These are phyloP conservation scores for Augiades crinisus DNA, from an alignment of 2,888 invertebrate genomes.

Conservation along the genomic window DNA sequence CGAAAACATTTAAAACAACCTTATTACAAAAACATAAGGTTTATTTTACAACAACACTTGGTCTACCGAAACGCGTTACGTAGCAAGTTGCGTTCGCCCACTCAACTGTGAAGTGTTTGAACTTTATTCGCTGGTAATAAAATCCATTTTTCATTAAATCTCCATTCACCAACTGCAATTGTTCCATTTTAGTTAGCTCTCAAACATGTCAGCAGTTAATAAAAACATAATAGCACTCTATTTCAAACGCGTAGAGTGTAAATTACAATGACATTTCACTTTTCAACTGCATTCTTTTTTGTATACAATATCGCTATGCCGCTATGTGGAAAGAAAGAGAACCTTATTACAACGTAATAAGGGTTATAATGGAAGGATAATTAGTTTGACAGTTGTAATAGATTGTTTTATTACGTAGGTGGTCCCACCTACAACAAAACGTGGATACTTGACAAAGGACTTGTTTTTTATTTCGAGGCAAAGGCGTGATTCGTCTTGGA, in stretches of 20 bases:
- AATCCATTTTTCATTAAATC: neutral
- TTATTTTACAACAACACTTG: neutral
- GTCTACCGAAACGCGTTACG: neutral
- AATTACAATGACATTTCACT: neutral
- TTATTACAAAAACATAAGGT: neutral
- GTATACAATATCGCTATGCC: too few relatives aligned
- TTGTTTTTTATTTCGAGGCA: neutral
- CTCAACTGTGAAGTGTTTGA: neutral
- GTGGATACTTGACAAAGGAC: constrained; percentile 4
- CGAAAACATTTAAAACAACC: neutral
- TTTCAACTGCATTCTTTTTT: neutral
- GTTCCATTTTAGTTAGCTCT: neutral
- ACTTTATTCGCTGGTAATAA: neutral
- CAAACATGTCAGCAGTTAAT: neutral
- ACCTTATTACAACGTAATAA: too few relatives aligned
- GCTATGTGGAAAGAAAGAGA: too few relatives aligned
- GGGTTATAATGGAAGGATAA: neutral
- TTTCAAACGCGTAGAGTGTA: neutral
- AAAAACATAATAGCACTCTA: neutral
- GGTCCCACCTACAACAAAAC: constrained; percentile 7
- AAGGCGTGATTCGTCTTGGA: neutral
- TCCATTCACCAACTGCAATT: neutral
- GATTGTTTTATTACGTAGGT: neutral
- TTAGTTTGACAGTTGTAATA: neutral
- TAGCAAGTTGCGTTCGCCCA: neutral